Evolutionary conservation across 2,888 invertebrate genomes (phyloP), one percentile per base, ranked within the genome.

Genomic region (Blomia tropicalis): DNA sequence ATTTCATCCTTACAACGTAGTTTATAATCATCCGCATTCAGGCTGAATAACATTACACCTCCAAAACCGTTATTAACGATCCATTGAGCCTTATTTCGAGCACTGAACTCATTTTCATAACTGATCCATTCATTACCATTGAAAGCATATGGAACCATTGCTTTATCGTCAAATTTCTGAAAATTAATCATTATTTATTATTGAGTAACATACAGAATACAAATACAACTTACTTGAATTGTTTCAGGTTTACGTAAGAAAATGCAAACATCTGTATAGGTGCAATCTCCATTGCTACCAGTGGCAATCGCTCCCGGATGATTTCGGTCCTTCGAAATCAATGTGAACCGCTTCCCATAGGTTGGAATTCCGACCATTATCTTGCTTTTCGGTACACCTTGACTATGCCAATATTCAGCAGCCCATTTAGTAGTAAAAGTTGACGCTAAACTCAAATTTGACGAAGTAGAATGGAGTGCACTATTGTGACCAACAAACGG

Each of bases 351-450:
- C 71, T 88, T 88, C 0, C 87, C 90, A 72, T 88, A 92, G 0
- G 87, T 85, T 4, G 91, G 90, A 69, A 91, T 78, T 0, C 91
- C 91, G 1, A 91, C 77, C 17, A 88, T 80, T 22, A 91, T 80
- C 73, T 89, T 90, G 44, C 79, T 77, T 41, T 77, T 78, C 19
- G 83, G 83, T 74, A 91, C 79, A 14, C 91, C 90, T 68, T 82
- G 80, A 1, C 74, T 71, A 14, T 81, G 70, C 82, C 87, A 91
- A 77, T 85, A 83, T 67, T 82, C 78, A 0, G 83, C 81, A 0
- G 89, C 83, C 73, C 83, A 86, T 72, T 89, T 68, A 0, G 85
- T 81, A 72, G 89, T 90, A 53, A 88, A 75, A 0, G 83, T 83
- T 4, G 79, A 75, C 69, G 84, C 76, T 68, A 82, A 81, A 1